Evolutionary conservation across 2,113 vertebrate genomes (phyloP), one percentile per base, ranked within the genome.

Genomic region (Coracopsis vasa): DNA sequence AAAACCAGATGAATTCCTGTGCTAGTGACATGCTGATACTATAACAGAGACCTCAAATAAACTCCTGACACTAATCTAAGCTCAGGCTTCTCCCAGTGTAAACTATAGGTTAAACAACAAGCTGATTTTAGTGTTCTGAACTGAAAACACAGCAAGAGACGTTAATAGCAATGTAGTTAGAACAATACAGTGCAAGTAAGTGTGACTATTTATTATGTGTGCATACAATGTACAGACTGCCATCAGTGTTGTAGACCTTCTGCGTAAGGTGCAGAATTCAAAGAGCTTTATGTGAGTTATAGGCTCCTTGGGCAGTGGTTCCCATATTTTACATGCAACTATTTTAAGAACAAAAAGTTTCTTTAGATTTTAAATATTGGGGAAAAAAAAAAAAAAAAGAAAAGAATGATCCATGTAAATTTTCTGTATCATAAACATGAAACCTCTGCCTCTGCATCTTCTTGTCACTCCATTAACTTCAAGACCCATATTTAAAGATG

Each of bases 41-140:
- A 28, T 97, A 97, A 95, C 88, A 97, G 84, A 97, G 97, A 97
- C 94, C 96, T 98, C 92, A 96, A 25, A 97, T 89, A 95, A 96
- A 80, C 79, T 95, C 95, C 88, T 95, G 96, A 91, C 80, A 79
- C 96, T 92, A 97, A 92, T 74, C 79, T 77, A 88, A 91, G 95
- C 95, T 97, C 93, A 94, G 78, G 82, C 87, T 96, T 95, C 80
- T 89, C 74, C 83, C 72, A 10, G 9, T 8, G 27, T 93, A 93
- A 95, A 75, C 73, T 77, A 93, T 67, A 79, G 88, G 41, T 7
- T 71, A 48, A 92, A 79, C 74, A 84, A 51, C 44, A 44, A 33
- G 41, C 56, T 80, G 74, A 54, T 17, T 28, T 6, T 5, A 39
- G 13, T 39, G 28, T 74, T 79, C 27, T 41, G 75, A 83, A 78